Conservation (phyloP, 2,888 invertebrate species). For the Rhaphigaster nebulosa region DNA sequence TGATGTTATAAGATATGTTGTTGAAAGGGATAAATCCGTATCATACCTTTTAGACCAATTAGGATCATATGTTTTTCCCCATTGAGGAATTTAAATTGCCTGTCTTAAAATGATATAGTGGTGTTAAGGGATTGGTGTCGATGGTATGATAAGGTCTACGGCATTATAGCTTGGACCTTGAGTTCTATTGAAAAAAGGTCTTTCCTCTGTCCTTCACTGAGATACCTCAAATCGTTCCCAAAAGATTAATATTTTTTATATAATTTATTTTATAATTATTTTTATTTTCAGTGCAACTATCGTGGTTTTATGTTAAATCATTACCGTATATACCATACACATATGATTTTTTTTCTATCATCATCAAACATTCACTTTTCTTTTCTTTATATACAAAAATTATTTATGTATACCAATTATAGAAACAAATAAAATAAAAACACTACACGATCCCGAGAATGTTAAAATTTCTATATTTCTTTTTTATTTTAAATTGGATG, state of each 20-base stretch:
- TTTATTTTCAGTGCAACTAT: too few relatives aligned
- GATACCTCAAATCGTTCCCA: background rate
- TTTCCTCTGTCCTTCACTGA: background rate
- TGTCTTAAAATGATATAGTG: background rate
- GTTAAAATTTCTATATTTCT: too few relatives aligned
- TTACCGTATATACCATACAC: too few relatives aligned
- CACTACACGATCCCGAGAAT: too few relatives aligned
- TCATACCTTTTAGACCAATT: background rate
- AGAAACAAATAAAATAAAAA: too few relatives aligned
- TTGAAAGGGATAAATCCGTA: background rate
- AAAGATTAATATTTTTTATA: background rate
- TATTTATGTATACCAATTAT: too few relatives aligned
- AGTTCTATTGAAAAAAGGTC: background rate
- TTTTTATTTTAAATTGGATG: too few relatives aligned
- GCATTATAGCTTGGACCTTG: background rate
- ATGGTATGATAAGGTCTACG: background rate
- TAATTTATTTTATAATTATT: background rate
- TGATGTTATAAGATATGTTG: background rate
- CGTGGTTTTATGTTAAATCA: too few relatives aligned
- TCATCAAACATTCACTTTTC: too few relatives aligned
- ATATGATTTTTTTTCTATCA: too few relatives aligned
- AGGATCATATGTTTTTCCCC: background rate
- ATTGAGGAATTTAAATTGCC: constrained; percentile 9
- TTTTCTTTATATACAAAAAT: too few relatives aligned
- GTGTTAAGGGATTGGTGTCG: background rate